Base-by-base conservation (phyloP, 2,113 vertebrate species). In the Callospermophilus lateralis region DNA sequence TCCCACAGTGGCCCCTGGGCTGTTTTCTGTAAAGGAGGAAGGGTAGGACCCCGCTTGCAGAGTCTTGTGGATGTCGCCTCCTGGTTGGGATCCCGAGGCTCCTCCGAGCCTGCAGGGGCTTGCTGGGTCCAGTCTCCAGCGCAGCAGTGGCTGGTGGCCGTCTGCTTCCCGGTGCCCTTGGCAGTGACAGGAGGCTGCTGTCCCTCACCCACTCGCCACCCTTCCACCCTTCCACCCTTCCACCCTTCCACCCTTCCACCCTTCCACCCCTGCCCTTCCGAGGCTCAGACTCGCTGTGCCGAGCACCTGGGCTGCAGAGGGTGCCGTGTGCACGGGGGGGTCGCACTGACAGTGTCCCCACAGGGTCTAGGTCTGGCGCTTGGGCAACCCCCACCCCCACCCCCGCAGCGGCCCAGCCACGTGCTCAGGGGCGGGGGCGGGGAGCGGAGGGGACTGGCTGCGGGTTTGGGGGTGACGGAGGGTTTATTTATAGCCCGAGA, bases 401-500 rank as follows among this genome's bases (percentile, higher is more conserved):
- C 17, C 3, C 68, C 68, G n/a, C 37, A 22, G 63, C 34, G 22
- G 48, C 45, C 55, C 48, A 58, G 55, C 39, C 22, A 28, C 4
- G 3, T 32, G 30, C 45, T 24, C 61, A 10, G 24, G 61, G 61
- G 24, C 10, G 61, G 24, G 8, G 24, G 8, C 24, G 61, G 61
- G 20, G 24, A 24, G 58, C 58, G 8, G 11, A 51, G 16, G 61
- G 55, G 84, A 48, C 28, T 11, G 58, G 42, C 9, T 32, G 48
- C 77, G 67, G 87, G 30, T 73, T 94, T 74, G 91, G 72, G 92
- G 79, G 65, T 65, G 65, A 37, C 10, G 45, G 48, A 76, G 93
- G 87, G 4, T 72, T 91, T 95, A 90, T 88, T 95, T 92, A 63
- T 94, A 87, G 83, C 12, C 0, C 30, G 11, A 63, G 67, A 48